phyloP scores from a whole-genome alignment of 1,140 invertebrate species.

The Stenopsyche tienmushanensis region DNA sequence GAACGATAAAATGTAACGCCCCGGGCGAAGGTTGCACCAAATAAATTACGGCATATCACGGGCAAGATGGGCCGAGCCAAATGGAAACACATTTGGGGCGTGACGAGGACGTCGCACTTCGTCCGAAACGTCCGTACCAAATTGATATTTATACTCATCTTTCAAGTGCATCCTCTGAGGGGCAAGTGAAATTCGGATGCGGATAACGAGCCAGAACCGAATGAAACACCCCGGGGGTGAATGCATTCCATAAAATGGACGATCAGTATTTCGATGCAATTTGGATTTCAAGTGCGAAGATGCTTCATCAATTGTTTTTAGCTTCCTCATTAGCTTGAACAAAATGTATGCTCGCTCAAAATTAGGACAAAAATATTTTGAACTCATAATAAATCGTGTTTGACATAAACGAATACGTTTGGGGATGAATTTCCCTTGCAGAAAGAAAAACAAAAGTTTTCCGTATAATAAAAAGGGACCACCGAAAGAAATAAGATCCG shows the following conservation, averaged over 20 bases:
- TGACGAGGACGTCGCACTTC: no score
- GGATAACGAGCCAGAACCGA: background rate
- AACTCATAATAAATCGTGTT: no score
- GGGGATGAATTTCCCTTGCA: background rate
- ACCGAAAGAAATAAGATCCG: slow-evolving; percentile 13
- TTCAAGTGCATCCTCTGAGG: background rate
- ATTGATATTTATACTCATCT: background rate
- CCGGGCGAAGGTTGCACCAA: background rate
- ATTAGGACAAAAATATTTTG: no score
- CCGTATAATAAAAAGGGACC: slow-evolving; percentile 13
- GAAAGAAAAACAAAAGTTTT: slow-evolving; percentile 4
- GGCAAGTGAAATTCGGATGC: no score
- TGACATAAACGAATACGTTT: no score
- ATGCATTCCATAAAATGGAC: no score
- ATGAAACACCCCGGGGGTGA: no score
- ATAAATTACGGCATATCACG: background rate
- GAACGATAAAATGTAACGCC: background rate
- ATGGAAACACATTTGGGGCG: background rate
- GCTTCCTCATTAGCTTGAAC: no score
- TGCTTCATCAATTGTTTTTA: no score
- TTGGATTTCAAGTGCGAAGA: no score
- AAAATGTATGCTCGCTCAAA: no score
- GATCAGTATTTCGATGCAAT: no score
- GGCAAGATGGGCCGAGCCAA: background rate
- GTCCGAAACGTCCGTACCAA: background rate